phyloP scores from a whole-genome alignment of 2,797 vertebrate species.

The Esox masquinongy region DNA sequence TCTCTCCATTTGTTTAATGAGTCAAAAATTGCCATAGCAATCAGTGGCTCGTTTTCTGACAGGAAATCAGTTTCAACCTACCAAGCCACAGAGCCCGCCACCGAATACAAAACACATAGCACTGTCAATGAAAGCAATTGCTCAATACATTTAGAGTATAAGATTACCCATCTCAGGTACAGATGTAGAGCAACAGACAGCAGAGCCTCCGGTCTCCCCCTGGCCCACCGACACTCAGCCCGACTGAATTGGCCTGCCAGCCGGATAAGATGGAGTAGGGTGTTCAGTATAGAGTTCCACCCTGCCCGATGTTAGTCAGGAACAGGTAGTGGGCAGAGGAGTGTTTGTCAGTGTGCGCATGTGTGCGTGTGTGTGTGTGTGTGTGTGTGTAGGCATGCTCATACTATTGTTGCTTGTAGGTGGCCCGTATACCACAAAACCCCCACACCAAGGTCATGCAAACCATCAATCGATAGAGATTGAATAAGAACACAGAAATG shows the following conservation, averaged over 20 bases:
- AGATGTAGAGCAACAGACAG: background rate
- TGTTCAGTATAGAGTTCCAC: conserved; percentile 53
- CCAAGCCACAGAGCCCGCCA: background rate
- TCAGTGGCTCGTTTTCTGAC: background rate
- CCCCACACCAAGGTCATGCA: conserved; percentile 68
- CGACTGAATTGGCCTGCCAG: conserved; percentile 13
- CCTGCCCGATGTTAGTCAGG: conserved; percentile 50
- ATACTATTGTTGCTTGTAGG: conserved; percentile 44
- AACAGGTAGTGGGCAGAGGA: conserved; percentile 20
- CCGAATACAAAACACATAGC: background rate
- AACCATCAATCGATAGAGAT: conserved; percentile 57
- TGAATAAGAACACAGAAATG: conserved; percentile 56
- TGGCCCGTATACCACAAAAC: conserved; percentile 36
- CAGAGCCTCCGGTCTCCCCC: background rate
- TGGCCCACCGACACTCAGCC: background rate
- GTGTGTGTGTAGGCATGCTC: conserved; percentile 39
- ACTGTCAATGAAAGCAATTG: background rate
- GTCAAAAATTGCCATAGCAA: background rate
- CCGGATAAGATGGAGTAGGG: conserved; percentile 21
- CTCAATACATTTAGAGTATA: background rate
- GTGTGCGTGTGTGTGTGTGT: conserved; percentile 18
- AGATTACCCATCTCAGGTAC: background rate
- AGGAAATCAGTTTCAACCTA: background rate
- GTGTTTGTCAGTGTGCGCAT: conserved; percentile 28
- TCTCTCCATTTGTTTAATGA: background rate